Conservation (phyloP, 2,797 vertebrate genomes). For the Sphaeramia orbicularis region DNA sequence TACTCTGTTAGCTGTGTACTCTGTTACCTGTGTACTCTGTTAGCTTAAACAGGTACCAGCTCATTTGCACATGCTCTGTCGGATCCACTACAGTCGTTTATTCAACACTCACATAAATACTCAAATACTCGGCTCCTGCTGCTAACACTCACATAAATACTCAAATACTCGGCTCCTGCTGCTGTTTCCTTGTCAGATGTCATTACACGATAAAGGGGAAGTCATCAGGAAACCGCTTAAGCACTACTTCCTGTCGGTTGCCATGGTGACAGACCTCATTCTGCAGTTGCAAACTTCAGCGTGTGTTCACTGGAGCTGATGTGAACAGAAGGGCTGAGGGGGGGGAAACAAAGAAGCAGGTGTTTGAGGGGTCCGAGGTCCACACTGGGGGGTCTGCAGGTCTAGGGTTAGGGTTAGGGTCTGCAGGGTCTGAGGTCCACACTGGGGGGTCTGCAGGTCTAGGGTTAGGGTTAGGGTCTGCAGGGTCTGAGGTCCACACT, state of each 20-base stretch:
- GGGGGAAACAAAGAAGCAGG: conserved; percentile 68
- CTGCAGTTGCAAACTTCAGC: conserved; percentile 66
- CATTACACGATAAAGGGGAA: conserved; percentile 87
- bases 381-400: conserved; percentile 38
- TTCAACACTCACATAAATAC: conserved; percentile 6
- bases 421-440: too few relatives aligned
- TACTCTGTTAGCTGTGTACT: too few relatives aligned
- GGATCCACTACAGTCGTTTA: conserved; percentile 16
- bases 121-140: too few relatives aligned
- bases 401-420: too few relatives aligned
- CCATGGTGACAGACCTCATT: conserved; percentile 79
- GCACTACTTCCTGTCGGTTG: conserved; percentile 88
- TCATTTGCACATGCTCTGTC: conserved; percentile 9
- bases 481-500: not conserved
- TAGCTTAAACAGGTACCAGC: conserved; percentile 34
- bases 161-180: conserved; percentile 51
- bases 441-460: too few relatives aligned
- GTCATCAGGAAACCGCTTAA: conserved; percentile 88
- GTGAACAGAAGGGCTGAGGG: conserved; percentile 49
- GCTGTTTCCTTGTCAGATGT: conserved; percentile 84
- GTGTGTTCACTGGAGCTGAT: conserved; percentile 54
- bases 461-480: too few relatives aligned
- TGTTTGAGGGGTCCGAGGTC: conserved; percentile 36
- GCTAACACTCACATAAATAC: too few relatives aligned
- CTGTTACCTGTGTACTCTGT: too few relatives aligned